A percentile compares a stretch with the other conserved stretches of the same genome.
Conservation (phyloP, 2,113 vertebrate species). For the Merops nubicus region DNA sequence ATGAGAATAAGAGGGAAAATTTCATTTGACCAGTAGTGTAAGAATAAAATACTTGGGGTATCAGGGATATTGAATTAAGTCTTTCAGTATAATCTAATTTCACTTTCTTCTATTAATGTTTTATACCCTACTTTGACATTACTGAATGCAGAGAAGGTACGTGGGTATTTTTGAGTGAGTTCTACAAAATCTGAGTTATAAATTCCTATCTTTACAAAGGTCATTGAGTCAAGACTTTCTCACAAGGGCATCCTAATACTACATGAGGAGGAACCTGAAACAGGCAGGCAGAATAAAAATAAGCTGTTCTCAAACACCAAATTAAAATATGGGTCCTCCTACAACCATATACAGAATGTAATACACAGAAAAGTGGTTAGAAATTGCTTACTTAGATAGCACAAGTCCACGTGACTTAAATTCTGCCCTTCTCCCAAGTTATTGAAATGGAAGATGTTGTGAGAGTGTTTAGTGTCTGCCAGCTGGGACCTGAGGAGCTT, state of each 20-base stretch:
- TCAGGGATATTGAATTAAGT: background rate
- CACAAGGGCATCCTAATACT: background rate
- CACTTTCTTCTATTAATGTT: background rate
- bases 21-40: background rate
- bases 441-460: background rate
- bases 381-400: background rate
- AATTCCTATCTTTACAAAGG: conserved; percentile 6
- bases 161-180: background rate
- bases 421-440: background rate
- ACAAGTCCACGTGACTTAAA: background rate
- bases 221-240: background rate
- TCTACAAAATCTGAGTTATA: background rate
- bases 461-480: background rate
- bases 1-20: background rate
- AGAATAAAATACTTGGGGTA: background rate
- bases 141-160: background rate
- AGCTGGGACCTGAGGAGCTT: background rate
- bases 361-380: background rate
- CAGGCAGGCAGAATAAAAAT: background rate
- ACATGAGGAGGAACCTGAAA: background rate
- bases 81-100: background rate
- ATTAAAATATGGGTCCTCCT: background rate
- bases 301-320: background rate
- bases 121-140: background rate
- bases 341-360: background rate